phyloP scores from a whole-genome alignment of 2,113 vertebrate species.

The Hippocampus abdominalis region DNA sequence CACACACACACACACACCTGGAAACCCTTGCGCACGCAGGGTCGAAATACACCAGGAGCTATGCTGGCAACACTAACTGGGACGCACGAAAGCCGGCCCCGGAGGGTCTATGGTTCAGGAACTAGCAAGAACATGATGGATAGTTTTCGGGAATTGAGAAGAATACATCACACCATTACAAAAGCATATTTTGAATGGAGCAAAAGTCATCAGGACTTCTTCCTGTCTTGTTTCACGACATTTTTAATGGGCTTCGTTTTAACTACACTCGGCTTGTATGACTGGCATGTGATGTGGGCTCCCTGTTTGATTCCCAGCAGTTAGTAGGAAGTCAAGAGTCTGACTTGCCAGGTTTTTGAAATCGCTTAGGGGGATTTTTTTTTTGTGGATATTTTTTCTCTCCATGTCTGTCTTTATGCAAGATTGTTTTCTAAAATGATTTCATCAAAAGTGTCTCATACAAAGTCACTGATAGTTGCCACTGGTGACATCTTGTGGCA shows the following conservation, averaged over 20 bases:
- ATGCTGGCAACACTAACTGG: conserved; percentile 68
- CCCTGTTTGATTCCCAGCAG: not conserved
- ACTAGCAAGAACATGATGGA: conserved; percentile 8
- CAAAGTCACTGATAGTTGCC: too few relatives aligned
- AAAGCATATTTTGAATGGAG: not conserved
- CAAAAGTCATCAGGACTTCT: not conserved
- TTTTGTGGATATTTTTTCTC: too few relatives aligned
- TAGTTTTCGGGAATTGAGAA: not conserved
- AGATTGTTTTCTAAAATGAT: not conserved
- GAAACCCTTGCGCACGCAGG: conserved; percentile 19
- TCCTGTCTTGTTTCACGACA: not conserved
- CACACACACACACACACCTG: conserved; percentile 17
- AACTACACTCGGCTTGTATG: not conserved
- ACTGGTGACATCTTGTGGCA: not conserved
- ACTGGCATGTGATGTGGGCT: not conserved
- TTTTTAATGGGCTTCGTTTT: not conserved
- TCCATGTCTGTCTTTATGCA: not conserved
- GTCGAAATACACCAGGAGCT: conserved; percentile 53
- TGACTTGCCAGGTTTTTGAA: too few relatives aligned
- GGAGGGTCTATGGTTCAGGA: conserved; percentile 58
- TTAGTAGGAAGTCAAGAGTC: not conserved
- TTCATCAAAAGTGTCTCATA: not conserved
- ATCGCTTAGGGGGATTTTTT: too few relatives aligned
- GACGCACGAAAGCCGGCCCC: conserved; percentile 60
- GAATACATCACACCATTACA: not conserved